Evolutionary conservation across 2,113 vertebrate species (phyloP).

Genomic region (Catharus bicknelli): DNA sequence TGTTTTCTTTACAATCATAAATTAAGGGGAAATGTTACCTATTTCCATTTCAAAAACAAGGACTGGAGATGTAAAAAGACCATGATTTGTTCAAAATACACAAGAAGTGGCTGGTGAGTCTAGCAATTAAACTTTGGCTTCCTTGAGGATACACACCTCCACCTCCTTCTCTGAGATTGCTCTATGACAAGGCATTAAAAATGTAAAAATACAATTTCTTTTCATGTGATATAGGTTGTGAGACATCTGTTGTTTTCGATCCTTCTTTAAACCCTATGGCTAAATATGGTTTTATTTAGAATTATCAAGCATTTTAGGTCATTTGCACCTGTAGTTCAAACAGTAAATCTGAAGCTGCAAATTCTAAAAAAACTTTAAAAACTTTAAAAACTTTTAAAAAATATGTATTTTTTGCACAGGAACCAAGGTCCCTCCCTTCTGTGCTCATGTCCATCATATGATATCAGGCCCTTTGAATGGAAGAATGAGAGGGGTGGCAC

Average conservation of each 20-base stretch:
- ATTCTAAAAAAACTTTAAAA: background rate
- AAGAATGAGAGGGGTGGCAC: background rate
- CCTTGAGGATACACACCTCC: background rate
- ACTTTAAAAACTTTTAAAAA: too few species aligned
- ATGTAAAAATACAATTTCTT: background rate
- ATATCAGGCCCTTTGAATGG: background rate
- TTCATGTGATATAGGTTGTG: background rate
- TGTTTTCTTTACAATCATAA: background rate
- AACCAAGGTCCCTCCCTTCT: background rate
- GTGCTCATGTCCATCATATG: background rate
- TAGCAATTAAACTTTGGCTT: background rate
- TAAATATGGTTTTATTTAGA: background rate
- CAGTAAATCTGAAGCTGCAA: background rate
- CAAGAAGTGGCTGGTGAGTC: background rate
- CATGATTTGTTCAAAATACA: background rate
- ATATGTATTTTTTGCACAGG: background rate
- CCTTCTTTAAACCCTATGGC: background rate
- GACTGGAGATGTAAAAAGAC: background rate
- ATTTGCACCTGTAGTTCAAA: background rate
- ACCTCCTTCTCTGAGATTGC: background rate
- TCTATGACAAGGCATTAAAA: background rate
- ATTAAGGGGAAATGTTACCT: background rate
- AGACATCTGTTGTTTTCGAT: background rate
- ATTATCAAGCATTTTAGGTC: background rate
- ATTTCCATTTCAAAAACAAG: background rate